A percentile compares a stretch with the other conserved stretches of the same genome.
These are phyloP conservation scores for Muscina levida DNA, from an alignment of 2,888 invertebrate species.

Conservation along the genomic window DNA sequence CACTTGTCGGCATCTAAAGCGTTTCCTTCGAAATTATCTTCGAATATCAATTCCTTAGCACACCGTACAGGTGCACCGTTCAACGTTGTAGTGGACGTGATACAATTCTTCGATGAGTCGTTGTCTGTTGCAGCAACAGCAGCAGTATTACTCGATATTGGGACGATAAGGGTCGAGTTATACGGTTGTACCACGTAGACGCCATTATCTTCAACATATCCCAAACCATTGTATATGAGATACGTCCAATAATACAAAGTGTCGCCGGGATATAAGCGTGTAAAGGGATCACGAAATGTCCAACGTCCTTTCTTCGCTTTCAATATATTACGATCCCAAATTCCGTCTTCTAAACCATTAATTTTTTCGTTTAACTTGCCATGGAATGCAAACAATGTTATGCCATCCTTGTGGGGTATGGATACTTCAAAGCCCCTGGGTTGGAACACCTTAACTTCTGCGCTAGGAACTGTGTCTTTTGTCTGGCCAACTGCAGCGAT, in stretches of 20 bases:
- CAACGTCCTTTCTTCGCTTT: conserved; percentile 84
- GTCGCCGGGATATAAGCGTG: conserved; percentile 84
- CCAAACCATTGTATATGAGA: conserved; percentile 85
- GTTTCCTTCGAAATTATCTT: conserved; percentile 72
- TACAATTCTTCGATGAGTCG: neutral
- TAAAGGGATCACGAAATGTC: conserved; percentile 84
- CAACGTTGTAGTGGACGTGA: neutral
- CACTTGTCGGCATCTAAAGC: conserved; percentile 72
- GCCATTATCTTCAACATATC: conserved; percentile 82
- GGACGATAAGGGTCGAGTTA: neutral
- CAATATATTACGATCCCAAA: conserved; percentile 84
- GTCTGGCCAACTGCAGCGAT: no score
- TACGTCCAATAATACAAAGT: conserved; percentile 88
- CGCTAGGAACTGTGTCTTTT: conserved; percentile 80
- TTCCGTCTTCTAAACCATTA: conserved; percentile 85
- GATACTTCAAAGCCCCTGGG: conserved; percentile 81
- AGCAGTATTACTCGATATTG: no score
- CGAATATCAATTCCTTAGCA: conserved; percentile 73
- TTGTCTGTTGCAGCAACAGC: no score
- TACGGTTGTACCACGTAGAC: conserved; percentile 71
- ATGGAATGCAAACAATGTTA: conserved; percentile 87
- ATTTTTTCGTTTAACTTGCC: conserved; percentile 88
- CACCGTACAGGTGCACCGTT: conserved; percentile 71
- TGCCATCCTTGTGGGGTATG: conserved; percentile 83
- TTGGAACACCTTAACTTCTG: conserved; percentile 80